Conservation (phyloP, 2,113 vertebrate species). For the Anas platyrhynchos region DNA sequence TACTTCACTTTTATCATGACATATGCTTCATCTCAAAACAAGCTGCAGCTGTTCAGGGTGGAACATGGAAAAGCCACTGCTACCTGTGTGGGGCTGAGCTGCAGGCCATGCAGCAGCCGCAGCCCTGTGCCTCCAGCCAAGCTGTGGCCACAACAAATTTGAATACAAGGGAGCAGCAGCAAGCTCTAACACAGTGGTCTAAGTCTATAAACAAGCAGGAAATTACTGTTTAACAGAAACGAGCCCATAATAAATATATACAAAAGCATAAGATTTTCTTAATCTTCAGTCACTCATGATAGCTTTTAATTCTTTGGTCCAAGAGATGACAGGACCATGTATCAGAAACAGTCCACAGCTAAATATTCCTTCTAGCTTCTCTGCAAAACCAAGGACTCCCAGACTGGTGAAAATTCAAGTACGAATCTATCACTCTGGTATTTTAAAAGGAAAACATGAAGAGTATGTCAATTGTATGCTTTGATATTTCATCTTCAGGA, state of each 20-base stretch:
- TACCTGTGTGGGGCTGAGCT: background rate
- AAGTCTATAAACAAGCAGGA: background rate
- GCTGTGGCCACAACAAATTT: background rate
- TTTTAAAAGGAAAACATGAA: background rate
- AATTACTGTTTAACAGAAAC: background rate
- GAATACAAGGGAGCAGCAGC: accelerated
- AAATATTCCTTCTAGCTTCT: background rate
- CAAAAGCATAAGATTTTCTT: accelerated
- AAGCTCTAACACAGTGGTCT: background rate
- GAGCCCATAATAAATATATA: background rate
- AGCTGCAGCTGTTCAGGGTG: accelerated
- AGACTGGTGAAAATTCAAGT: background rate
- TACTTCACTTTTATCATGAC: background rate
- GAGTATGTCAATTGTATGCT: accelerated
- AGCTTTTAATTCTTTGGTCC: background rate
- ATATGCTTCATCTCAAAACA: accelerated
- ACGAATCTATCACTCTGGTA: background rate
- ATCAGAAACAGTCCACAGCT: background rate
- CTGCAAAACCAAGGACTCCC: background rate
- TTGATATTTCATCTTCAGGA: background rate
- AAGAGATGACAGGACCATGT: background rate
- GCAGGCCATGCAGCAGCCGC: background rate
- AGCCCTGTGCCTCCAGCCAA: background rate
- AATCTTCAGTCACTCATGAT: background rate
- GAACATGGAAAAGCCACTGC: background rate